Evolutionary conservation across 2,797 vertebrate genomes (phyloP).

Genomic region (Chrysolophus pictus): DNA sequence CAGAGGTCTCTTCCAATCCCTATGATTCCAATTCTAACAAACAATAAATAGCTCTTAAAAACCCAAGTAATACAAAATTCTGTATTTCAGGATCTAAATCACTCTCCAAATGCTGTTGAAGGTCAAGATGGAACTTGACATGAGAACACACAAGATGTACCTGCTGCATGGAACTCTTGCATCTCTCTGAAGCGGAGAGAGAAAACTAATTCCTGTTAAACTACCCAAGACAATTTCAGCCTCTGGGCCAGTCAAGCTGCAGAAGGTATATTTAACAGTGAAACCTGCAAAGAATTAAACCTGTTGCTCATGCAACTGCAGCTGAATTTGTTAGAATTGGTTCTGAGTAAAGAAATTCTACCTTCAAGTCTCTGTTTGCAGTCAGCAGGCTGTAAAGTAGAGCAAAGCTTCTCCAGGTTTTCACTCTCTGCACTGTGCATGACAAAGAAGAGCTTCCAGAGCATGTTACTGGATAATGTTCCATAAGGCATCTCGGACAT

Average conservation of each 20-base stretch:
- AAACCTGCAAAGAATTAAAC: neutral
- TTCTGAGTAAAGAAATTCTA: conserved; percentile 12
- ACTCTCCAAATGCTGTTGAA: neutral
- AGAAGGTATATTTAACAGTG: neutral
- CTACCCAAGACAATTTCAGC: neutral
- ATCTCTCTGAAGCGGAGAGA: neutral
- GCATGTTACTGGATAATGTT: conserved; percentile 91
- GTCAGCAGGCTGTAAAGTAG: conserved; percentile 74
- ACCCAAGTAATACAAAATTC: neutral
- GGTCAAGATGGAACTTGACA: neutral
- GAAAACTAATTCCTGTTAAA: neutral
- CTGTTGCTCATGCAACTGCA: neutral
- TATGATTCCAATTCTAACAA: no score
- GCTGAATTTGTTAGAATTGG: neutral
- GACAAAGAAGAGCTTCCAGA: conserved; percentile 95
- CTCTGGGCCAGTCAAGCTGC: neutral
- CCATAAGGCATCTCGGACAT: conserved; percentile 99
- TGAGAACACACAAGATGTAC: rapidly evolving
- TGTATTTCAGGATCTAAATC: neutral
- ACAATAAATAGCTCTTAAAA: neutral
- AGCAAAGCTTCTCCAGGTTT: conserved; percentile 80
- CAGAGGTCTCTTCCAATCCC: no score
- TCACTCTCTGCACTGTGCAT: conserved; percentile 92
- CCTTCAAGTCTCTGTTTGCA: conserved; percentile 89
- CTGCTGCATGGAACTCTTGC: rapidly evolving